Conservation (phyloP, 1,140 invertebrate genomes). For the Drosophila albomicans region DNA sequence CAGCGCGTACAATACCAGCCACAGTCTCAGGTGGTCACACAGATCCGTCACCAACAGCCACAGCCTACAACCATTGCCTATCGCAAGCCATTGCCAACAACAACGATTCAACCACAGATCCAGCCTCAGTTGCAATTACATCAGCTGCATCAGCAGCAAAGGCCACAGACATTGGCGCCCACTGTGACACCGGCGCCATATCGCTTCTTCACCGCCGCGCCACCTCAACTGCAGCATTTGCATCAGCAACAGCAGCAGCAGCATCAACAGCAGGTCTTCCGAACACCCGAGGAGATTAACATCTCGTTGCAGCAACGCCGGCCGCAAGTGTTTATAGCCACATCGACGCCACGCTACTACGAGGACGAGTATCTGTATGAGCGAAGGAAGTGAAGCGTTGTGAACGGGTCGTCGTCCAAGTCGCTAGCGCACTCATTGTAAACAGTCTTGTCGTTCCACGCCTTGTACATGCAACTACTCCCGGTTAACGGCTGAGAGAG, state of each 20-base stretch:
- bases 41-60: conserved; percentile 71
- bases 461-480: conserved; percentile 53
- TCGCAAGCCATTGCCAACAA: conserved; percentile 73
- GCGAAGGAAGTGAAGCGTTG: conserved; percentile 70
- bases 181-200: conserved; percentile 83
- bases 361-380: conserved; percentile 84
- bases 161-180: conserved; percentile 67
- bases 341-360: conserved; percentile 80
- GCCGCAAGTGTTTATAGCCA: conserved; percentile 85
- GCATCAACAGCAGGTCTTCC: conserved; percentile 87
- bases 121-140: conserved; percentile 67
- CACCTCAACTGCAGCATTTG: conserved; percentile 79
- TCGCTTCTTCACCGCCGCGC: conserved; percentile 78
- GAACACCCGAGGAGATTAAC: conserved; percentile 93
- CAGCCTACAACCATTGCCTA: conserved; percentile 75
- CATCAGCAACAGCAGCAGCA: conserved; percentile 83
- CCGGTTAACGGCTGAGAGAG: conserved; percentile 17
- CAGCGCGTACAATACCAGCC: conserved; percentile 51
- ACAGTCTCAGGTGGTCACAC: conserved; percentile 68
- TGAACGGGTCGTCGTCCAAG: not conserved
- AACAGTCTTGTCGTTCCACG: conserved; percentile 76
- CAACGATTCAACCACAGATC: conserved; percentile 77
- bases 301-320: conserved; percentile 92
- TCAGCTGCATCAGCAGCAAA: conserved; percentile 55
- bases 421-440: conserved; percentile 18